phyloP scores from a whole-genome alignment of 2,888 invertebrate species.

The Lamellibrachia satsuma region DNA sequence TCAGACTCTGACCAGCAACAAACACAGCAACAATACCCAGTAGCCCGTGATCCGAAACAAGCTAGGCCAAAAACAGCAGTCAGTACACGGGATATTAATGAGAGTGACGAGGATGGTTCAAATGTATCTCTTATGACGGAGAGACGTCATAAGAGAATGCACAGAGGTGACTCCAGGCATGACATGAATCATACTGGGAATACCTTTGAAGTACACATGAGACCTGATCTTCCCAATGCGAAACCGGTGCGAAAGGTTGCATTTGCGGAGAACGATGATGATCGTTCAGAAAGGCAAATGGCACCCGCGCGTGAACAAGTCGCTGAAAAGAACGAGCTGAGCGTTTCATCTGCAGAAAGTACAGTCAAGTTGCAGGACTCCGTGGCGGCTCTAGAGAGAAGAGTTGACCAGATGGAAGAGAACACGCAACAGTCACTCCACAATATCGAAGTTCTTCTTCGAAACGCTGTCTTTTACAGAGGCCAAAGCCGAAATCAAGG shows the following conservation, averaged over 20 bases:
- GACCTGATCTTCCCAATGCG: neutral
- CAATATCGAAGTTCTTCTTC: conserved; percentile 38
- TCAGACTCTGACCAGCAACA: neutral
- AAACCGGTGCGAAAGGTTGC: neutral
- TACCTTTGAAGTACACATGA: neutral
- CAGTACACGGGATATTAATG: neutral
- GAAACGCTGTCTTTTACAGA: conserved; percentile 35
- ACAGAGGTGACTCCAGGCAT: neutral
- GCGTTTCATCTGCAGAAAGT: neutral
- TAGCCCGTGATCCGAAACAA: neutral
- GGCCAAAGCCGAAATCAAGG: neutral
- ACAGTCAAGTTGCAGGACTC: neutral
- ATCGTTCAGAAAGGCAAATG: neutral
- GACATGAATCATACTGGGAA: neutral
- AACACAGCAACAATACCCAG: neutral
- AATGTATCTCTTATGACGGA: neutral
- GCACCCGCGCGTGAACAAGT: neutral
- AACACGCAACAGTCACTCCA: conserved; percentile 35
- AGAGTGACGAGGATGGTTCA: neutral
- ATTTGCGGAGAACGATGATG: neutral
- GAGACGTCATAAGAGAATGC: conserved; percentile 18
- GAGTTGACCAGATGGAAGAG: conserved; percentile 30
- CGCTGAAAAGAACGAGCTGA: neutral
- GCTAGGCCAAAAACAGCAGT: neutral
- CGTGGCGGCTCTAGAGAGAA: conserved; percentile 24